A percentile compares a stretch with the other conserved stretches of the same genome.
Evolutionary conservation across 2,113 vertebrate genomes (phyloP).

Genomic region (Orthochromis indermauri): DNA sequence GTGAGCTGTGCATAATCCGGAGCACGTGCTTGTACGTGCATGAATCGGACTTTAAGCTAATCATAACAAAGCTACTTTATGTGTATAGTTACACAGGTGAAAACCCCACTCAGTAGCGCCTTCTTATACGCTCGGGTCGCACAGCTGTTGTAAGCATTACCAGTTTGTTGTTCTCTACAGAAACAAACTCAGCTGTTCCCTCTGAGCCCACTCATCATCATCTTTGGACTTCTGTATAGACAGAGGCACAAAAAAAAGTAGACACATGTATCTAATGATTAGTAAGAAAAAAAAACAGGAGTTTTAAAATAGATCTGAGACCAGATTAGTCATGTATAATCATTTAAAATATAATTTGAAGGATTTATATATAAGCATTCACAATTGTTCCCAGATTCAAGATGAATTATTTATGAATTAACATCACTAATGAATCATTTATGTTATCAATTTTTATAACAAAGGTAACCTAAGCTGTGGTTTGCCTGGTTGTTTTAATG

Average conservation of each 20-base stretch:
- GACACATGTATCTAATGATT: background rate
- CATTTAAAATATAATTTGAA: background rate
- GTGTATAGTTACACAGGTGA: background rate
- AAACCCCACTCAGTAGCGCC: background rate
- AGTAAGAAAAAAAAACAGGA: background rate
- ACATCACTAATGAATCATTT: background rate
- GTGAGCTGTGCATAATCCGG: background rate
- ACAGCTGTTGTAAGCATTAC: conserved; percentile 64
- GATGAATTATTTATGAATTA: background rate
- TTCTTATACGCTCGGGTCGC: background rate
- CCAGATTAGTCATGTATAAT: background rate
- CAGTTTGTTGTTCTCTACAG: conserved; percentile 40
- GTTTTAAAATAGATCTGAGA: background rate
- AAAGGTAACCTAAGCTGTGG: conserved; percentile 76
- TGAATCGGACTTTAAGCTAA: background rate
- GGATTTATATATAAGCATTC: background rate
- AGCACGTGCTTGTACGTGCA: background rate
- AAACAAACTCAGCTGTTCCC: conserved; percentile 25
- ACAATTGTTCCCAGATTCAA: background rate
- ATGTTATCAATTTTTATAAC: conserved; percentile 49
- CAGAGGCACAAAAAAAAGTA: background rate
- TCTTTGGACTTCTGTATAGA: conserved; percentile 1
- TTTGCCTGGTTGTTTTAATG: conserved; percentile 74
- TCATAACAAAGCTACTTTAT: background rate
- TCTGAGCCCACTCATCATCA: conserved; percentile 39